Evolutionary conservation across 2,888 invertebrate species (phyloP).

Genomic region (Chelonus formosanus): DNA sequence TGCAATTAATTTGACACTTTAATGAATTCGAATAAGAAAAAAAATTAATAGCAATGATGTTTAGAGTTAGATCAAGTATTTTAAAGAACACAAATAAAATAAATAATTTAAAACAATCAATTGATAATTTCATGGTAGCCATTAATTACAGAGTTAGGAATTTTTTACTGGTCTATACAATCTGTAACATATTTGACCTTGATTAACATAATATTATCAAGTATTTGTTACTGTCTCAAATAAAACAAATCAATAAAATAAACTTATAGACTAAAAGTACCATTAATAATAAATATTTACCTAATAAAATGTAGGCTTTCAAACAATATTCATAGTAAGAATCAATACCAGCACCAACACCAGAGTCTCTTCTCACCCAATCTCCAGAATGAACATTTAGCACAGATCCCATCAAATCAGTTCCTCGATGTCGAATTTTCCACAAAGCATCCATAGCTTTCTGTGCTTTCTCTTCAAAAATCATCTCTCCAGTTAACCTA

Average conservation of each 20-base stretch:
- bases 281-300: conserved; percentile 42
- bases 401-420: conserved; percentile 96
- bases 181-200: no score
- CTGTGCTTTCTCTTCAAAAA: conserved; percentile 94
- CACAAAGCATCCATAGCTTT: conserved; percentile 97
- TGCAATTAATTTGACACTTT: no score
- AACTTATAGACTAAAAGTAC: conserved; percentile 1
- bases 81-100: no score
- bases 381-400: conserved; percentile 98
- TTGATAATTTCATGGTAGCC: no score
- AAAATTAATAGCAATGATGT: no score
- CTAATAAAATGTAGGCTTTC: conserved; percentile 95
- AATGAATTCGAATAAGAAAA: no score
- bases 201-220: no score
- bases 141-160: no score
- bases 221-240: no score
- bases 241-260: background rate
- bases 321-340: conserved; percentile 98
- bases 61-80: no score
- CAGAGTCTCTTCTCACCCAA: conserved; percentile 96
- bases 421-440: conserved; percentile 89
- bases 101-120: no score
- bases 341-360: conserved; percentile 99
- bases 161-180: no score
- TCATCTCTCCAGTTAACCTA: conserved; percentile 87